phyloP scores from a whole-genome alignment of 2,888 invertebrate genomes.

The Idaea straminata region DNA sequence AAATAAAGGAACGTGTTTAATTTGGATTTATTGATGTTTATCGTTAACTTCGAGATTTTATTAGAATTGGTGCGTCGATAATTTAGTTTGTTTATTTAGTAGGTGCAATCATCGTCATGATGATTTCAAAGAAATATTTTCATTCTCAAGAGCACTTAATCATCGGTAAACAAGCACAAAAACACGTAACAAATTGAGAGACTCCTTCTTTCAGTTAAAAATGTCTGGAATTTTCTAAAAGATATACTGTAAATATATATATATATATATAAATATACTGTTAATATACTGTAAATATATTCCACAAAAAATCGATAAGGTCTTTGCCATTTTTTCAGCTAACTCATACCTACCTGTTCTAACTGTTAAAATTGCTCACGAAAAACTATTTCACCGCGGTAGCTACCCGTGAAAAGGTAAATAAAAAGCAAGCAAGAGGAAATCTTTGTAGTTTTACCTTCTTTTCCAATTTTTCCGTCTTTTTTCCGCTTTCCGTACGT shows the following conservation, averaged over 20 bases:
- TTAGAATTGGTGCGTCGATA: background rate
- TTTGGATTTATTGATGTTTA: background rate
- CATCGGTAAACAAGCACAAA: no score
- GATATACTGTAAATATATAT: no score
- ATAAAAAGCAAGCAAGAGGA: conserved; percentile 33
- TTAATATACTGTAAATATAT: no score
- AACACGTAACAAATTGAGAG: no score
- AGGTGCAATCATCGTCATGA: no score
- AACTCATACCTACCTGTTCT: background rate
- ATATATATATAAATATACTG: no score
- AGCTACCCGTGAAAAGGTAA: conserved; percentile 18
- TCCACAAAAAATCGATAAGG: no score
- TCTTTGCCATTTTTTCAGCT: no score
- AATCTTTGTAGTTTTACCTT: conserved; percentile 32
- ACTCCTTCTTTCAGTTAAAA: no score
- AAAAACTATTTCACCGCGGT: conserved; percentile 24
- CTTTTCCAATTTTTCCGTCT: conserved; percentile 16
- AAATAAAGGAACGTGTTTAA: conserved; percentile 2
- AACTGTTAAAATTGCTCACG: conserved; percentile 13
- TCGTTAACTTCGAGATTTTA: background rate
- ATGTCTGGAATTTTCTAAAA: no score
- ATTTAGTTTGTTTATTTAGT: conserved; percentile 1
- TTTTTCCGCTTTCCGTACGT: conserved; percentile 20
- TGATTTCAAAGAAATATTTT: no score
- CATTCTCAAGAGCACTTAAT: no score